Evolutionary conservation across 2,888 invertebrate genomes (phyloP), one percentile per base, ranked within the genome.

Genomic region (Eurytoma californica): DNA sequence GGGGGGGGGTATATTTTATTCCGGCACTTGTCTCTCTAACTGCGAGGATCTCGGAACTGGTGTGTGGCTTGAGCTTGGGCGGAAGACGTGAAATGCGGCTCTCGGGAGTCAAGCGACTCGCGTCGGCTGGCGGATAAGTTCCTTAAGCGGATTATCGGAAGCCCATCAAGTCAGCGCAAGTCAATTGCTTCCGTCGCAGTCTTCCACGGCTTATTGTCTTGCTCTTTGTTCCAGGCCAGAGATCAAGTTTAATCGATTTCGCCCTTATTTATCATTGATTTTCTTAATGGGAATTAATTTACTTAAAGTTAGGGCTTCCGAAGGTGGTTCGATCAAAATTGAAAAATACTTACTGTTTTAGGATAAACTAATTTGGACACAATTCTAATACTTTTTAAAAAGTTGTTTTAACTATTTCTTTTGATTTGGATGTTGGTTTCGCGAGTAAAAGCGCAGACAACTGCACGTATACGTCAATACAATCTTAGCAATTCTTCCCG

Each of bases 141-240:
- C 51, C 55, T 49, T 66, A 72, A 77, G 60, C 72, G 72, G 67
- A 77, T 77, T 77, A 77, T 72, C 70, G 67, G 67, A 67, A 72
- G 60, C 30, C 66, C 77, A 66, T 66, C 66, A 61, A 72, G 67
- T 24, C 24, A 39, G 30, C 16, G 63, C 28, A 68, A 77, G 60
- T 67, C 61, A 72, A 72, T 72, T 60, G 67, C 47, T 72, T 47
- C 67, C 58, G 12, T 24, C 47, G 61, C 16, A 55, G 51, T 53
- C 12, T 68, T 28, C 14, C 39, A 2, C 28, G 55, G 55, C 69
- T 69, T 57, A 69, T 69, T 58, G 47, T 69, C 69, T 58, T 2
- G 13, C 14, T 66, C 58, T 58, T 58, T 58, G 58, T 66, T 20
- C 16, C 24, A 24, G 20, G 24, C 24, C 4, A 7, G 53, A n/a